Evolutionary conservation across 1,140 invertebrate genomes (phyloP).

Genomic region (Idris sp.): DNA sequence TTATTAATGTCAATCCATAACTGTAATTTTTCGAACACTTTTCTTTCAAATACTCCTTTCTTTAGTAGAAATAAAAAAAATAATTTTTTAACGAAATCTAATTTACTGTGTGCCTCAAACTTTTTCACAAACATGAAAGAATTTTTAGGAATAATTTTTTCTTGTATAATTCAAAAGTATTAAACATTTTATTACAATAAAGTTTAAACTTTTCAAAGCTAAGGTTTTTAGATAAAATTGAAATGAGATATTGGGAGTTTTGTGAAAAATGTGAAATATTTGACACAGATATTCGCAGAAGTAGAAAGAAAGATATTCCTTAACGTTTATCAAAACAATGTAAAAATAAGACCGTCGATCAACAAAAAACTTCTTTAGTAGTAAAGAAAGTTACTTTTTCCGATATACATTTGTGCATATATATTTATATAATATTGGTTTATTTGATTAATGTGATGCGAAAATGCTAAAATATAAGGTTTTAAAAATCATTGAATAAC

Average conservation of each 20-base stretch:
- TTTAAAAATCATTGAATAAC: constrained; percentile 7
- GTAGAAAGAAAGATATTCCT: constrained; percentile 16
- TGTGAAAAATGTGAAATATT: constrained; percentile 2
- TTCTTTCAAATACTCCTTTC: no score
- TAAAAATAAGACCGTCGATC: constrained; percentile 3
- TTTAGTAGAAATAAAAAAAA: no score
- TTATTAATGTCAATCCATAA: constrained; percentile 3
- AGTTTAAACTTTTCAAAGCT: background rate
- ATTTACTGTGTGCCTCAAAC: no score
- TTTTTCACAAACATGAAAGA: no score
- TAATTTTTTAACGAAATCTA: no score
- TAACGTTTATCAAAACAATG: constrained; percentile 1
- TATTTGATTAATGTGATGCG: constrained; percentile 10
- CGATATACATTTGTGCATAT: no score
- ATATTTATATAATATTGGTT: background rate
- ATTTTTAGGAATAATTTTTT: no score
- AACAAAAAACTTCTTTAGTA: constrained; percentile 8
- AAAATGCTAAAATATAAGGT: background rate
- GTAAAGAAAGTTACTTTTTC: background rate
- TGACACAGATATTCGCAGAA: constrained; percentile 13
- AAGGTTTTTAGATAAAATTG: background rate
- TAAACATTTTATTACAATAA: no score
- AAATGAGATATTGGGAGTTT: background rate
- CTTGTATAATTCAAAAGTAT: no score
- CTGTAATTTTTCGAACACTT: no score